Base-by-base conservation (phyloP, 1,140 invertebrate genomes). In the Babylonia areolata region DNA sequence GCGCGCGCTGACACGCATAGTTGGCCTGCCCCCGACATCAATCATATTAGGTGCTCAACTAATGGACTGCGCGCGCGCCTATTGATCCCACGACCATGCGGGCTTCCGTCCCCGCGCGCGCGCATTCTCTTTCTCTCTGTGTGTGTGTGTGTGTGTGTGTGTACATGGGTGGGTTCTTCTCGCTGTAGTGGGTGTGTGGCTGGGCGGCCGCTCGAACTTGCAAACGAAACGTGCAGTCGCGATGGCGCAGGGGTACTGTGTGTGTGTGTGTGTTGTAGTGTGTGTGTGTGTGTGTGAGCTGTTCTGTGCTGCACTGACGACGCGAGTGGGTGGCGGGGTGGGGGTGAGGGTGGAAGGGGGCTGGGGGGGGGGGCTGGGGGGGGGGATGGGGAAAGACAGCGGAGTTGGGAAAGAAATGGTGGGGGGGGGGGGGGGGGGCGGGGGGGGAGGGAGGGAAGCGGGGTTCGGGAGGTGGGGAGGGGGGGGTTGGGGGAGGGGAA, bases 31-130 rank as follows among this genome's bases (percentile, higher is more conserved):
- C 58, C 15, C 37, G 78, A 51, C 78, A 80, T 80, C 78, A 80
- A 80, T 80, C 78, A 80, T 80, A 80, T 80, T 80, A 80, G 31
- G 78, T 20, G 78, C 78, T 31, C 78, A 33, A 80, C 40, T 80
- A 80, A 80, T 80, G 78, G 78, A 54, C 78, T 80, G 75, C 58
- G 58, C 58, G 58, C 58, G 58, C 12, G 9, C 58, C 58, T 11
- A 64, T 64, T 64, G 58, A 64, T 64, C 58, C 46, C 46, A 17
- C 17, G 46, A 51, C 17, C n/a, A n/a, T n/a, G n/a, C n/a, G n/a
- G n/a, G n/a, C 46, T 17, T 51, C 46, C 17, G 9, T 64, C 58
- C 28, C 58, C 46, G 6, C 20, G 12, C 17, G 15, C 58, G 5
- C 58, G 15, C 20, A 6, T 11, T 0, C 58, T 64, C 1, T n/a